Evolutionary conservation across 2,888 invertebrate species (phyloP).

Genomic region (Nysson spinosus): DNA sequence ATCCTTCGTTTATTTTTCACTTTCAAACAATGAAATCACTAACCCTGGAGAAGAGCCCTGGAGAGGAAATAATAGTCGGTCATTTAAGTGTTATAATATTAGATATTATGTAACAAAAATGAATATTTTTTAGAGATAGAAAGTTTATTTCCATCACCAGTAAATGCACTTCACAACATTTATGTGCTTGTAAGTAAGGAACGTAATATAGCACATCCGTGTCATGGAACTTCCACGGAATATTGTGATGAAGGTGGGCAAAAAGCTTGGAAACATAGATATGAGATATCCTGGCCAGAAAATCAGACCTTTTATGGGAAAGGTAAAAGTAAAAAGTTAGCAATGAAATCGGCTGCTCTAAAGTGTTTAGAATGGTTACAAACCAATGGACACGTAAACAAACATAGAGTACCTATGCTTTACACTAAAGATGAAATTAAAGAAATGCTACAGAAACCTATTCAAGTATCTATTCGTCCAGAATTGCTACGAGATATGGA

Average conservation of each 20-base stretch:
- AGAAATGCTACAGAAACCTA: conserved; percentile 71
- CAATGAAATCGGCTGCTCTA: conserved; percentile 79
- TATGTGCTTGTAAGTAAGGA: neutral
- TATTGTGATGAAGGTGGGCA: neutral
- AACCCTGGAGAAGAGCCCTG: too few species aligned
- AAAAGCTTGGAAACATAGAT: conserved; percentile 75
- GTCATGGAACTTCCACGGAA: neutral
- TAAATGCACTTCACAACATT: neutral
- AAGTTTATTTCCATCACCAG: neutral
- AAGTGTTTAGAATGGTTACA: conserved; percentile 80
- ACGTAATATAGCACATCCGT: neutral
- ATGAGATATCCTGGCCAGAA: conserved; percentile 81
- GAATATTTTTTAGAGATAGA: neutral
- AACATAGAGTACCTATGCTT: conserved; percentile 79
- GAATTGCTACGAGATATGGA: conserved; percentile 76
- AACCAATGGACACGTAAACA: conserved; percentile 76
- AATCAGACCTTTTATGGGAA: conserved; percentile 79
- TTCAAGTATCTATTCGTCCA: conserved; percentile 73
- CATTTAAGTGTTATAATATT: too few species aligned
- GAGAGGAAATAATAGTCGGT: too few species aligned
- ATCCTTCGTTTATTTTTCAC: too few species aligned
- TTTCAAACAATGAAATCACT: too few species aligned
- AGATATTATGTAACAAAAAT: neutral
- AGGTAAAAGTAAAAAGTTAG: conserved; percentile 79
- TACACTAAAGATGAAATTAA: conserved; percentile 76